Conservation (phyloP, 1,140 invertebrate species). For the Geopemphigus sp. region DNA sequence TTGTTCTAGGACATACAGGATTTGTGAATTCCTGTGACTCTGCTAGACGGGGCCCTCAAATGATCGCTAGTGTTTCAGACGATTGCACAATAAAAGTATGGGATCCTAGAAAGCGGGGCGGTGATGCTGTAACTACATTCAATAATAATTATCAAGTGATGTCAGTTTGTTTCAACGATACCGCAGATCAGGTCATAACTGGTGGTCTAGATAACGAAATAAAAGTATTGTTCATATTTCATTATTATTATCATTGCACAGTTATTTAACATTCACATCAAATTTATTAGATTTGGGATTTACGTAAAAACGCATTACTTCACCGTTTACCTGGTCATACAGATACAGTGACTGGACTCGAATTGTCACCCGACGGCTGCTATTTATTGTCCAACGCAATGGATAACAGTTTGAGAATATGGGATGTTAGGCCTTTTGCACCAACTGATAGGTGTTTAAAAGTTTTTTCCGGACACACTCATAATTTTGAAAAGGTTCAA, state of each 20-base stretch:
- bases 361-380: conserved; percentile 91
- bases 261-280: neutral
- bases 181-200: conserved; percentile 83
- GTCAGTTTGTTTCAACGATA: conserved; percentile 92
- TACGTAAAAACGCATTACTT: conserved; percentile 83
- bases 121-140: conserved; percentile 70
- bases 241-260: neutral
- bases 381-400: conserved; percentile 94
- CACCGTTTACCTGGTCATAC: conserved; percentile 84
- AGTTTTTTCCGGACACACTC: conserved; percentile 89
- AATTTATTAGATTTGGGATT: conserved; percentile 78
- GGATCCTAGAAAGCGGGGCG: conserved; percentile 75
- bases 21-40: conserved; percentile 84
- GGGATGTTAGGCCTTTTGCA: conserved; percentile 78
- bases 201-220: conserved; percentile 97
- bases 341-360: conserved; percentile 91
- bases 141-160: conserved; percentile 85
- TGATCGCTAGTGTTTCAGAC: conserved; percentile 91
- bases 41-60: conserved; percentile 80
- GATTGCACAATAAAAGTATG: conserved; percentile 92
- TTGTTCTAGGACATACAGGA: conserved; percentile 69
- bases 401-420: conserved; percentile 87
- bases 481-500: conserved; percentile 94
- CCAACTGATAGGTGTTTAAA: conserved; percentile 91
- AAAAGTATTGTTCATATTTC: conserved; percentile 72